A percentile compares a stretch with the other conserved stretches of the same genome.
Conservation (phyloP, 2,797 vertebrate species). For the Myotis findleyi region DNA sequence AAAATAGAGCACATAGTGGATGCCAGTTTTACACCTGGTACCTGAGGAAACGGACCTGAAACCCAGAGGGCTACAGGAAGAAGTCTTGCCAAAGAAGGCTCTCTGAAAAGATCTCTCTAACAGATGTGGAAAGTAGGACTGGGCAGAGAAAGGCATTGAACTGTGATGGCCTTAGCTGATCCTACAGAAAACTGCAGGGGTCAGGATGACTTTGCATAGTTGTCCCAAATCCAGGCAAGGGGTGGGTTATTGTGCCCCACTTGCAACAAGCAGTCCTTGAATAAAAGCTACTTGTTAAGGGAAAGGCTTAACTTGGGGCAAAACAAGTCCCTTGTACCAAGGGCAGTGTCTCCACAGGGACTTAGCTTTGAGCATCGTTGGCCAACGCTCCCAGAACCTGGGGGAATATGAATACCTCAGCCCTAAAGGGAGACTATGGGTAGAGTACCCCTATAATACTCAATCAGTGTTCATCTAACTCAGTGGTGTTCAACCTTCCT, state of each 20-base stretch:
- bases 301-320: not conserved
- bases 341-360: not conserved
- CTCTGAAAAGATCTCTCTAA: not conserved
- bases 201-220: not conserved
- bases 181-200: not conserved
- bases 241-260: not conserved
- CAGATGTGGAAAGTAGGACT: not conserved
- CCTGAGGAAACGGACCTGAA: not conserved
- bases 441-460: too few relatives aligned
- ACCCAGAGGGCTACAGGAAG: not conserved
- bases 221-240: not conserved
- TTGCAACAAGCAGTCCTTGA: not conserved
- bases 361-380: not conserved
- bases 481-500: too few relatives aligned
- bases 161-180: not conserved
- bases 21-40: not conserved
- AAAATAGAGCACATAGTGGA: not conserved
- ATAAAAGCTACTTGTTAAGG: not conserved
- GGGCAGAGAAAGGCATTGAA: not conserved
- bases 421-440: not conserved
- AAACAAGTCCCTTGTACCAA: not conserved
- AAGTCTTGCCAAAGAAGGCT: not conserved
- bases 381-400: not conserved
- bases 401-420: not conserved
- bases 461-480: not conserved